Conservation (phyloP, 2,888 invertebrate species). For the Epinotia demarniana region DNA sequence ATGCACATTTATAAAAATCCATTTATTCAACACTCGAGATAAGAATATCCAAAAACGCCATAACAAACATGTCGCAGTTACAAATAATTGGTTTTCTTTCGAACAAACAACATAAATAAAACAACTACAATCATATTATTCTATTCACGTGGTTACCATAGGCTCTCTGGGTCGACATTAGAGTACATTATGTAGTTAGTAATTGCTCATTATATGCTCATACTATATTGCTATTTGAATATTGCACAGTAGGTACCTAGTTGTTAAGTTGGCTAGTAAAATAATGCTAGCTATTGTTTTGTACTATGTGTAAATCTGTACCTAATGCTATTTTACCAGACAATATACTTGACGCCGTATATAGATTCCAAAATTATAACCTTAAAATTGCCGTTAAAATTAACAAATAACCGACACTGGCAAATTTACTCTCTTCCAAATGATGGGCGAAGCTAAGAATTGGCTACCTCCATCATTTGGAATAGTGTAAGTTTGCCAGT, state of each 20-base stretch:
- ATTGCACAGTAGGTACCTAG: too few species aligned
- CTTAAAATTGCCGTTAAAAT: too few species aligned
- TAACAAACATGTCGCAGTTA: slow-evolving; percentile 70
- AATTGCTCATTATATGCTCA: slow-evolving; percentile 32
- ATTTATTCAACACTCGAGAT: slow-evolving; percentile 78
- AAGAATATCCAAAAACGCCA: slow-evolving; percentile 69
- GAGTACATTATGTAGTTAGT: slow-evolving; percentile 19
- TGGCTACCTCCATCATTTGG: too few species aligned
- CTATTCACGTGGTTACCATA: background rate
- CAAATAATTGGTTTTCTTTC: slow-evolving; percentile 63
- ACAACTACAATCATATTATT: background rate
- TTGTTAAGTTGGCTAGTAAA: background rate
- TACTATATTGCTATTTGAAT: slow-evolving; percentile 22
- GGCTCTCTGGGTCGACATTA: slow-evolving; percentile 13
- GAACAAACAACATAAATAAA: slow-evolving; percentile 30
- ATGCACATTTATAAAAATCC: slow-evolving; percentile 67
- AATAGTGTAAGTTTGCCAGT: too few species aligned
- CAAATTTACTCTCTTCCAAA: too few species aligned
- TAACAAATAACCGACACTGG: too few species aligned
- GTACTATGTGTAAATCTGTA: background rate
- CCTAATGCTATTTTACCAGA: background rate
- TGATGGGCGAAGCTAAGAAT: too few species aligned
- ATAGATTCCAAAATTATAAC: too few species aligned
- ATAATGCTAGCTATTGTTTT: background rate
- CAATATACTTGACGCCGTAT: too few species aligned